Base-by-base conservation (phyloP, 2,797 vertebrate species). In the Hypotaenidia okinawae region DNA sequence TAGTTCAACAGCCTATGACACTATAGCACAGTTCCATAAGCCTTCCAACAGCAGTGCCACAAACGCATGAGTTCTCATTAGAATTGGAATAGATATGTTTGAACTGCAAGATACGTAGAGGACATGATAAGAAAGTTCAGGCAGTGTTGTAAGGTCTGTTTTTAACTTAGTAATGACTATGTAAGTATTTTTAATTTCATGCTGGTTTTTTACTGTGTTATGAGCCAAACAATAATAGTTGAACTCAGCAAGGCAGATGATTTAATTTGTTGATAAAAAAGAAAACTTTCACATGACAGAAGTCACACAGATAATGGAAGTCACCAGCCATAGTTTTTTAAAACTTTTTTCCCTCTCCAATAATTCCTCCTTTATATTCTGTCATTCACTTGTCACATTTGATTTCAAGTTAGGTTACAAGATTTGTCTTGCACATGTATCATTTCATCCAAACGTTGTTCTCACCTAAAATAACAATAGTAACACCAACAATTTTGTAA, bases 251-350 rank as follows among this genome's bases (percentile, higher is more conserved):
- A 87, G 84, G 52, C 64, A 54, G 77, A 89, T 93, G 27, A 94
- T 43, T 88, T 90, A 64, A 89, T 87, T 91, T 91, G 67, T 63
- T 93, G 22, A 84, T 93, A 57, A 79, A 93, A 89, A 91, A 62
- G 18, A 39, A 27, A 22, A 9, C 49, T 81, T 93, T 94, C 92
- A 90, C 47, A 45, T 82, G 86, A 82, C 59, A 51, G 52, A 83
- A 78, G 77, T 76, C 43, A 84, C 59, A 68, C 16, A 62, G 43
- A 58, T 39, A 70, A 68, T 78, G 2, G 22, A 92, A 95, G n/a
- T 55, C 39, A 58, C 45, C 64, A 57, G 28, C 58, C 14, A 2
- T 54, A 55, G 39, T 84, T 87, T 73, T 6, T 3, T 2, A 37
- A 61, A 33, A 59, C 74, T 39, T 67, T 59, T 25, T 77, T 81